Conservation (phyloP, 2,797 vertebrate species). For the Phoeniculus purpureus region DNA sequence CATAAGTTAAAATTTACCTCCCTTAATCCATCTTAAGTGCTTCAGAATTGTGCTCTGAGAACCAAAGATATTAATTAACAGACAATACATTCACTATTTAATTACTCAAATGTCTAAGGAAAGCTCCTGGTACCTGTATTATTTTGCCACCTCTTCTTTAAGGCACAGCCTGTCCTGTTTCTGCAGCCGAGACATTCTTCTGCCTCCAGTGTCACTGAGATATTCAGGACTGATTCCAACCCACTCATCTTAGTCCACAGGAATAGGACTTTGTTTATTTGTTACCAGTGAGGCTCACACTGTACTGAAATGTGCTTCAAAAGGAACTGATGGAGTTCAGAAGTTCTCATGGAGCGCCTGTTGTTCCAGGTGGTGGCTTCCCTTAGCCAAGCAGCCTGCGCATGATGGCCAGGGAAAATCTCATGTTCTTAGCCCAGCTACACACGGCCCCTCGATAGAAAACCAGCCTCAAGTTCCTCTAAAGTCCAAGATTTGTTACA, state of each 20-base stretch:
- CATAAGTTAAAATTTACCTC: conserved; percentile 65
- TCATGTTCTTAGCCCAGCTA: neutral
- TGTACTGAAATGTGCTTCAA: neutral
- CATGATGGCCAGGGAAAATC: neutral
- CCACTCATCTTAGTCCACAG: neutral
- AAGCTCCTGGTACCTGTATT: neutral
- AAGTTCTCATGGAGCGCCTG: neutral
- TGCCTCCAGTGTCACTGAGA: neutral
- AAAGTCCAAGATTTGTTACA: neutral
- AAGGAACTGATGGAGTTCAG: neutral
- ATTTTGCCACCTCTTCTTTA: neutral
- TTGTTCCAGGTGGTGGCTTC: conserved; percentile 20
- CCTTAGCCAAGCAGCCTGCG: neutral
- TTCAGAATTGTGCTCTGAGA: neutral
- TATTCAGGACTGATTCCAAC: neutral
- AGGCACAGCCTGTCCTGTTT: neutral
- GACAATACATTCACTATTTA: neutral
- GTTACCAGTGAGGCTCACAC: neutral
- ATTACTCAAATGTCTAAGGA: neutral
- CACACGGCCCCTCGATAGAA: neutral
- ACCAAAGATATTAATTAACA: conserved; percentile 58
- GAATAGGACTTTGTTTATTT: neutral
- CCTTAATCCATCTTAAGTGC: conserved; percentile 28
- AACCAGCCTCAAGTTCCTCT: neutral
- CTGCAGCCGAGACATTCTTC: neutral